A percentile compares a stretch with the other conserved stretches of the same genome.
These are phyloP conservation scores for Mythimna albipuncta DNA, from an alignment of 2,888 invertebrate species.

Conservation along the genomic window DNA sequence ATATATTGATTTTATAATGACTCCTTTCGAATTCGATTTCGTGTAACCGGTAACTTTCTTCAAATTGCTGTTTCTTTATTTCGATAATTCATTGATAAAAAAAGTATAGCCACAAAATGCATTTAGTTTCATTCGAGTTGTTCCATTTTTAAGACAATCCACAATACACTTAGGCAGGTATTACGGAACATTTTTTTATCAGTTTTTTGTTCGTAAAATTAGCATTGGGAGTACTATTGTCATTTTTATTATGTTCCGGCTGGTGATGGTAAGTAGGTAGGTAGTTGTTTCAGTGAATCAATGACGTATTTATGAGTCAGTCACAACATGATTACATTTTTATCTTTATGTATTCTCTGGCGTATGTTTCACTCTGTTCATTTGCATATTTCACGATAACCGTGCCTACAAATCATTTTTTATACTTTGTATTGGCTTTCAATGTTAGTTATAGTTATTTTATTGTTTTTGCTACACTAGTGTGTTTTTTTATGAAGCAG, in stretches of 20 bases:
- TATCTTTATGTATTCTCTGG: constrained; percentile 40
- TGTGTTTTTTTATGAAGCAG: not conserved
- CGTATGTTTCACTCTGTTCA: constrained; percentile 37
- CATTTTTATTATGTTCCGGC: constrained; percentile 40
- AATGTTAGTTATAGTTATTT: constrained; percentile 4
- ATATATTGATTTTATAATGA: constrained; percentile 23
- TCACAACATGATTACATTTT: constrained; percentile 46
- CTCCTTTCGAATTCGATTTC: constrained; percentile 17
- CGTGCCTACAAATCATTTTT: constrained; percentile 21
- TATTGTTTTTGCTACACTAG: constrained; percentile 1
- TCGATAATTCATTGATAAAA: constrained; percentile 1
- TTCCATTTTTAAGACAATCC: constrained; percentile 20
- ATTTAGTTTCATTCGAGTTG: constrained; percentile 5
- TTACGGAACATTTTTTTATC: constrained; percentile 33
- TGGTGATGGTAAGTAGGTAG: constrained; percentile 16
- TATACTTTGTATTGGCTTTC: constrained; percentile 10
- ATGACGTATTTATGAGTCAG: constrained; percentile 53
- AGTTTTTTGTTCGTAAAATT: constrained; percentile 16
- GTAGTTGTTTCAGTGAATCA: constrained; percentile 20
- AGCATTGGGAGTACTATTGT: constrained; percentile 10
- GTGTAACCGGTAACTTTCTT: not conserved
- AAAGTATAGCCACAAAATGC: not conserved
- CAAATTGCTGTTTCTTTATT: constrained; percentile 2
- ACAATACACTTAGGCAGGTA: not conserved
- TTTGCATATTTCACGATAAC: constrained; percentile 51